Evolutionary conservation across 2,797 vertebrate genomes (phyloP).

Genomic region (Chaetodon trifasciatus): DNA sequence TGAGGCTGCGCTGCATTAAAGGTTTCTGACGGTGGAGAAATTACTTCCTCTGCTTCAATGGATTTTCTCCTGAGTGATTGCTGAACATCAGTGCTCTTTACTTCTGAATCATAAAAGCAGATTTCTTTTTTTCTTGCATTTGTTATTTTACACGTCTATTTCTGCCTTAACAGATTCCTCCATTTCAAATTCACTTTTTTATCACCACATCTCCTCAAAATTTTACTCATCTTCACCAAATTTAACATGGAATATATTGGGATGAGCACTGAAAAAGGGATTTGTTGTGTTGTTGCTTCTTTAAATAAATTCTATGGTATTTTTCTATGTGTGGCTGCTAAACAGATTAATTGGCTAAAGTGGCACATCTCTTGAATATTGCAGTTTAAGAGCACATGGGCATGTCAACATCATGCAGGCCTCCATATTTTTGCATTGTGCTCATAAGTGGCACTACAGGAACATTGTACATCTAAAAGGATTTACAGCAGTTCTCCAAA

Average conservation of each 20-base stretch:
- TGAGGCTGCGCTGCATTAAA: background rate
- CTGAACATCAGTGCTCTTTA: background rate
- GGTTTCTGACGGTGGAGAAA: conserved; percentile 13
- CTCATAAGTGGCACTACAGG: background rate
- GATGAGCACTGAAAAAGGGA: too few relatives aligned
- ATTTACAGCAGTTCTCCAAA: background rate
- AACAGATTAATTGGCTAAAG: background rate
- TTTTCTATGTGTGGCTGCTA: too few relatives aligned
- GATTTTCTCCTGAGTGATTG: conserved; percentile 17
- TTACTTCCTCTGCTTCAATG: conserved; percentile 12
- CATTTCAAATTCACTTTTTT: background rate
- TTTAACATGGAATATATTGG: too few relatives aligned
- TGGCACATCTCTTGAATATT: background rate
- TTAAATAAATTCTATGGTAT: too few relatives aligned
- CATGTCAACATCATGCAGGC: background rate
- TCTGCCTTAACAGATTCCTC: background rate
- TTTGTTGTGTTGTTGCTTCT: too few relatives aligned
- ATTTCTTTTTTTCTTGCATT: background rate
- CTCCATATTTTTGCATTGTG: background rate
- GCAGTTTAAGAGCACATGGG: background rate
- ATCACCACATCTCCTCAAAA: background rate
- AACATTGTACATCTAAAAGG: background rate
- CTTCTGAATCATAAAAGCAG: background rate
- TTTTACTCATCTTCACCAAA: background rate
- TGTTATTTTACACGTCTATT: background rate